A percentile compares a stretch with the other conserved stretches of the same genome.
These are phyloP conservation scores for Molossus alvarezi DNA, from an alignment of 2,797 vertebrate species.

Conservation along the genomic window DNA sequence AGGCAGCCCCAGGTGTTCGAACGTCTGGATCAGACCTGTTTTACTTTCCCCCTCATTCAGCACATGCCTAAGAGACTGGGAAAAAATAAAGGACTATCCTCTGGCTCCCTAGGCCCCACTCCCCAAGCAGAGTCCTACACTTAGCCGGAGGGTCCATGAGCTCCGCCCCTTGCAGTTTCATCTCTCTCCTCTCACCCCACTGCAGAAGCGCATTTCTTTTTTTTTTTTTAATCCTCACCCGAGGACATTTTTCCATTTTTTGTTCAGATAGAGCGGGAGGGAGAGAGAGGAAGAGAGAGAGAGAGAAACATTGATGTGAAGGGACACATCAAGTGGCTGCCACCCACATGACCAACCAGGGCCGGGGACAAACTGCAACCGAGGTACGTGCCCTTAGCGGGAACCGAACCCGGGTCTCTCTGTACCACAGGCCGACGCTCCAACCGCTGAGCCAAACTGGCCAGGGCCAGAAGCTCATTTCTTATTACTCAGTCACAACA, in stretches of 20 bases:
- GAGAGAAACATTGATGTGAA: no score
- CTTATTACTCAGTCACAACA: slow-evolving; percentile 83
- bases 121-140: neutral
- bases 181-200: neutral
- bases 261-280: no score
- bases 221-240: no score
- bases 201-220: slow-evolving; percentile 83
- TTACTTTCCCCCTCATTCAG: neutral
- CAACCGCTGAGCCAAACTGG: no score
- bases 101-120: neutral
- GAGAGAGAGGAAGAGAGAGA: no score
- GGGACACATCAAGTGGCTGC: no score
- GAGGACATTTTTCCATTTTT: no score
- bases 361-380: no score
- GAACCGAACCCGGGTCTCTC: no score
- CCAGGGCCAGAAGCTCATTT: slow-evolving; percentile 79
- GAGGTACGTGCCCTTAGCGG: no score
- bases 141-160: neutral
- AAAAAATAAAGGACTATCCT: neutral
- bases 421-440: no score
- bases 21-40: neutral
- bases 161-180: neutral
- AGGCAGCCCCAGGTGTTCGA: neutral
- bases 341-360: no score
- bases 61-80: neutral